Evolutionary conservation across 2,888 invertebrate species (phyloP), one percentile per base, ranked within the genome.

Genomic region (Bimastos eiseni): DNA sequence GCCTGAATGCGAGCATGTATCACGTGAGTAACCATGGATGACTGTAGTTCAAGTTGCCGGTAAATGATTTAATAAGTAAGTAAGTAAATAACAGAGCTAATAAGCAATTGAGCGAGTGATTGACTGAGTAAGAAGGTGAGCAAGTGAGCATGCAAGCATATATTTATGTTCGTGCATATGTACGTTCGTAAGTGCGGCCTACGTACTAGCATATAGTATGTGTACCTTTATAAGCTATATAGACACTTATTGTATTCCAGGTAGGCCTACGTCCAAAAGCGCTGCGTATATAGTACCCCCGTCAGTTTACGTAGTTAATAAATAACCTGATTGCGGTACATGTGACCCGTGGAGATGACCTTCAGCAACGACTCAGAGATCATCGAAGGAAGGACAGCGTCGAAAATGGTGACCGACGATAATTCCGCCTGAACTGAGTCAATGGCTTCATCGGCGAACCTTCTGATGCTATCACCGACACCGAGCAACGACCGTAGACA

Each of bases 401-500:
- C 70, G 70, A n/a, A 70, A 5, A 70, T 11, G 70, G 70, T 70
- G 17, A 49, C 49, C 24, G 49, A 21, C 49, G 70, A 70, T 70
- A 70, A n/a, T 70, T 70, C 70, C 70, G 70, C 70, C 70, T 70
- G 30, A 70, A 70, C 70, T 2, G 70, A n/a, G 13, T 70, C 70
- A n/a, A 70, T 70, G 70, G 70, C 70, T 8, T 70, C 49, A 17
- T 24, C 70, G 11, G 70, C 70, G 13, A 70, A 70, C 70, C 13
- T 70, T 11, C 70, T 30, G n/a, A 70, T 70, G 70, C 70, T n/a
- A 6, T 17, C n/a, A 70, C 30, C 13, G 70, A 70, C 70, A 5
- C 70, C 70, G 1, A 70, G 11, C 70, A 70, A 8, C 70, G 70
- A 30, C 30, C n/a, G 70, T 70, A 8, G 70, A 94, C 99, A 99